Base-by-base conservation (phyloP, 2,888 invertebrate species). In the Ectropis crepuscularia region DNA sequence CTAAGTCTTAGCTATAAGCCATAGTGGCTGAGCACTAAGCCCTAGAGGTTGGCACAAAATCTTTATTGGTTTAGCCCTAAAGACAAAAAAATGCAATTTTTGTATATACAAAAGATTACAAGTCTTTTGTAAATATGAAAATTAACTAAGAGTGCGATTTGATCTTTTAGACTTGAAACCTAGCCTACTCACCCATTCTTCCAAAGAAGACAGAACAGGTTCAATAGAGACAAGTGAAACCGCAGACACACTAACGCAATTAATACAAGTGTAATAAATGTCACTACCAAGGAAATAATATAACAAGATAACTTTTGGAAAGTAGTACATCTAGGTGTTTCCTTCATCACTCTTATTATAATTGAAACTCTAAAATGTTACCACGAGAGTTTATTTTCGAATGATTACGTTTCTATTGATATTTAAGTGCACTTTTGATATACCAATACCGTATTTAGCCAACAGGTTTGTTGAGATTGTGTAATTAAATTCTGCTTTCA, bases 401-500 rank as follows among this genome's bases (percentile, higher is more conserved):
- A 65, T 69, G 70, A 63, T 59, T 55, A 70, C 42, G 28, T 54
- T 37, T 50, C 9, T 46, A 48, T 49, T 57, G 10, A 16, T 50
- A 53, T 54, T 41, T 54, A 55, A 60, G 51, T 57, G 64, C 59
- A 57, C 46, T 63, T 64, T 67, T 58, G 53, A 60, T 57, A 49
- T 41, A 16, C 36, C 49, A 49, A 63, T 58, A 57, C 42, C 47
- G 55, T 60, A 59, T 64, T 60, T 60, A 60, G 48, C 57, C 43
- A 65, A 68, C 70, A 38, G 53, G 70, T 70, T 70, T 67, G 54
- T 49, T 62, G 62, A 37, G 62, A 36, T 66, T 61, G 73, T 74
- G 76, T 75, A 79, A 79, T 78, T 79, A 78, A 73, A 74, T 70
- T 70, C 61, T 72, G 73, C 79, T 84, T 81, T 81, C 76, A 75